A percentile compares a stretch with the other conserved stretches of the same genome.
Conservation (phyloP, 2,888 invertebrate species). For the Aleiodes testaceus region DNA sequence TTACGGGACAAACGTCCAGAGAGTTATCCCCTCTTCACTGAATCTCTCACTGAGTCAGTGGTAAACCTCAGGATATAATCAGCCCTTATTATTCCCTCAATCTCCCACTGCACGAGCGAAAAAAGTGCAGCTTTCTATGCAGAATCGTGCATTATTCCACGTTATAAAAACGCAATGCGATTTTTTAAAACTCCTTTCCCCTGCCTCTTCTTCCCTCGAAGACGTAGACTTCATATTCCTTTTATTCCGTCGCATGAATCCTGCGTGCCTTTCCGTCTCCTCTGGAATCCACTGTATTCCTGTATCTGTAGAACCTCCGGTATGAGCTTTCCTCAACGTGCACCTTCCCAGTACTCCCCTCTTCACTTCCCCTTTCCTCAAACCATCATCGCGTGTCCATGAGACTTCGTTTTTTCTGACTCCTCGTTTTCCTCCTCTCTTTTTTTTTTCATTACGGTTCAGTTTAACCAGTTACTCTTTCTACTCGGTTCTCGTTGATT, state of each 20-base stretch:
- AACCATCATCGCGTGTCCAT: conserved; percentile 18
- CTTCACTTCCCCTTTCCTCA: background rate
- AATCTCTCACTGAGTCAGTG: conserved; percentile 31
- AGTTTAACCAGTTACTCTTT: conserved; percentile 21
- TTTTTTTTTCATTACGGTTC: conserved; percentile 9
- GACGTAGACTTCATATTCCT: background rate
- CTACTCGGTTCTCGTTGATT: conserved; percentile 56
- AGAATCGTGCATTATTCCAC: conserved; percentile 54
- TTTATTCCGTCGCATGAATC: conserved; percentile 6
- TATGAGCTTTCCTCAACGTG: conserved; percentile 30
- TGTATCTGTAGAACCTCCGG: conserved; percentile 1
- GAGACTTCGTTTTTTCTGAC: background rate
- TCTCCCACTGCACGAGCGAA: background rate
- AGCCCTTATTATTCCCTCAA: background rate
- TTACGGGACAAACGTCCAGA: conserved; percentile 64
- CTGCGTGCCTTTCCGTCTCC: conserved; percentile 17
- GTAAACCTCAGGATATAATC: background rate
- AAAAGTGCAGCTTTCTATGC: conserved; percentile 62
- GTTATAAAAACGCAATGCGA: conserved; percentile 61
- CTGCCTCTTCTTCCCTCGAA: conserved; percentile 1
- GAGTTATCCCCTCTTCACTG: conserved; percentile 60
- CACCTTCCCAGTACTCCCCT: background rate
- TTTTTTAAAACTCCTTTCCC: conserved; percentile 45
- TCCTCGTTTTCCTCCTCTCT: background rate
- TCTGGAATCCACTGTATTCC: conserved; percentile 11